Evolutionary conservation across 2,888 invertebrate genomes (phyloP), one percentile per base, ranked within the genome.

Genomic region (Eristalis tenax): DNA sequence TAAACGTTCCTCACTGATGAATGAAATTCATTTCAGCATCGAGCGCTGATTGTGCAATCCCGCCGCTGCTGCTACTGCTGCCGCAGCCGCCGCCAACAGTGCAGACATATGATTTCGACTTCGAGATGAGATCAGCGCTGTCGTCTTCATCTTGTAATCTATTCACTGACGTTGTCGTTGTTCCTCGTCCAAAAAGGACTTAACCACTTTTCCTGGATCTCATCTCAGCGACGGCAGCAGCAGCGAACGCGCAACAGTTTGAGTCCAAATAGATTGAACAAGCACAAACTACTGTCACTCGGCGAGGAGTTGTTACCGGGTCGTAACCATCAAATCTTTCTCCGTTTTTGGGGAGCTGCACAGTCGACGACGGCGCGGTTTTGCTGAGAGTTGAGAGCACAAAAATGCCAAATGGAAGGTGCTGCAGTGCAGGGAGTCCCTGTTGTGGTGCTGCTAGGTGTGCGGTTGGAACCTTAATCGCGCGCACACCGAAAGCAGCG

Each of bases 181-280:
- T 73, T 32, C 35, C 35, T 66, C 66, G 43, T 83, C 73, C 35
- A 38, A 83, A 86, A 82, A 86, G 86, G 86, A 86, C 69, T 75
- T 86, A 82, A 82, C 86, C 86, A 86, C 86, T 83, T 86, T 86
- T 78, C 74, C 78, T 70, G 86, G 83, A 82, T 86, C 76, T 63
- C 71, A 75, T 84, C 84, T 38, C 73, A 56, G 28, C 65, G 43
- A n/a, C 61, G 38, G n/a, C 70, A 61, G 65, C 59, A 43, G 35
- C 64, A 18, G 50, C 2, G 38, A 8, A 38, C 2, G 1, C 4
- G 50, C 22, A 8, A 5, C 22, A 26, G 23, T 11, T 10, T 26
- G 23, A 26, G 59, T 59, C 70, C 23, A 81, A 77, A 76, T 76
- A 64, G 64, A 81, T 64, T 77, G 71, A 78, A 82, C 82, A 82